Evolutionary conservation across 2,888 invertebrate species (phyloP).

Genomic region (Trypoxylon attenuatum): DNA sequence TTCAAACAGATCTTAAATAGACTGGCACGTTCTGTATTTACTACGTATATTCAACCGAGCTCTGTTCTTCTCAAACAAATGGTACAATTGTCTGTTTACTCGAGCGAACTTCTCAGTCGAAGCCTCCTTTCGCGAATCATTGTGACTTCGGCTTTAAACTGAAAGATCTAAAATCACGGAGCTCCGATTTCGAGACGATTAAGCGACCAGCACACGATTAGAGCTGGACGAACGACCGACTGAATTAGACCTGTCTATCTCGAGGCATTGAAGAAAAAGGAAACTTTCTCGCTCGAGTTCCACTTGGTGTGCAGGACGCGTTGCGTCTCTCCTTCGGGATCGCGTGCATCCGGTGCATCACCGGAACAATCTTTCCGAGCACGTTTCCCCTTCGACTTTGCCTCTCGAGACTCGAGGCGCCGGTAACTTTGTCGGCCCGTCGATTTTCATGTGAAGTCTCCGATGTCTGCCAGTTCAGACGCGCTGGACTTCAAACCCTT

Average conservation of each 20-base stretch:
- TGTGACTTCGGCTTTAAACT: too few species aligned
- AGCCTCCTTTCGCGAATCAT: too few species aligned
- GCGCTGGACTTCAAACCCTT: too few species aligned
- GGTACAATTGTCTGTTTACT: too few species aligned
- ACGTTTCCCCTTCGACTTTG: background rate
- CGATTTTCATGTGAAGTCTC: background rate
- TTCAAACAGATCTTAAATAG: too few species aligned
- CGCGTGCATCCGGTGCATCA: conserved; percentile 37
- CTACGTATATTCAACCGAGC: too few species aligned
- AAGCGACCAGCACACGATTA: conserved; percentile 34
- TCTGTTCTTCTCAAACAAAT: too few species aligned
- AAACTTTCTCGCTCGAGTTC: conserved; percentile 9
- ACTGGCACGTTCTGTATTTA: too few species aligned
- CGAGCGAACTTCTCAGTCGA: too few species aligned
- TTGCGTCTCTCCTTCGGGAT: too few species aligned
- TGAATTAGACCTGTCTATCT: conserved; percentile 36
- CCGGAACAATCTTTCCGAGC: conserved; percentile 6
- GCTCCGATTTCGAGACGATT: conserved; percentile 45
- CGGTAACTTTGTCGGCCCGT: conserved; percentile 16
- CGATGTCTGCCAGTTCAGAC: too few species aligned
- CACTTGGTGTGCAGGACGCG: conserved; percentile 11
- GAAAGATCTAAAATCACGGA: too few species aligned
- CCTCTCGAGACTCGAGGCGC: background rate
- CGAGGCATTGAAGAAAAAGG: conserved; percentile 18
- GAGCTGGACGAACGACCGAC: conserved; percentile 25